A percentile compares a stretch with the other conserved stretches of the same genome.
Evolutionary conservation across 2,888 invertebrate genomes (phyloP).

Genomic region (Fissipunctia ypsillon): DNA sequence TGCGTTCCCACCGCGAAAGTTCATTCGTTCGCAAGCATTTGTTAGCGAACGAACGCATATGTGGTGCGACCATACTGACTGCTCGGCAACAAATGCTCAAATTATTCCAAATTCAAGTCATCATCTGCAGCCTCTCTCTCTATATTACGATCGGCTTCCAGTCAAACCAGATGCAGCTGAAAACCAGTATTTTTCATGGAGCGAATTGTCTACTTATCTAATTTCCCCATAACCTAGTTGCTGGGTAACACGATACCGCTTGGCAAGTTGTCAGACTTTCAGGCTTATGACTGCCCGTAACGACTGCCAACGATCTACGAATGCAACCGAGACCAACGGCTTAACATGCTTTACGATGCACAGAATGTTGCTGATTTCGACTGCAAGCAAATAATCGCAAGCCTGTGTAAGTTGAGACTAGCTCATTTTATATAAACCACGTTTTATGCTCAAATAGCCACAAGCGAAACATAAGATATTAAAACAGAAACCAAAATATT

Average conservation of each 20-base stretch:
- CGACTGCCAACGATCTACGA: background rate
- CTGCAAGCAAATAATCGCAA: background rate
- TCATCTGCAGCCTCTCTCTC: background rate
- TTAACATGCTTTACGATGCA: background rate
- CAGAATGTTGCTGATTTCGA: background rate
- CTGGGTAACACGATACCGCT: background rate
- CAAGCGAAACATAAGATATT: slow-evolving; percentile 45
- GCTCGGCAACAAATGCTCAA: background rate
- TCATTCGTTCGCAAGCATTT: background rate
- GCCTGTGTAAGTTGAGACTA: background rate
- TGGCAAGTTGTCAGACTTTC: too few relatives aligned
- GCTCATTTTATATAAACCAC: background rate
- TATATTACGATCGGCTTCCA: too few relatives aligned
- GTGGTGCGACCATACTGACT: background rate
- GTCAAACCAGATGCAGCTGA: background rate
- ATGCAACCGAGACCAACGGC: background rate
- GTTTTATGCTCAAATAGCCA: slow-evolving; percentile 40
- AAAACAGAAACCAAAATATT: slow-evolving; percentile 53
- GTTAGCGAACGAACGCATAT: background rate
- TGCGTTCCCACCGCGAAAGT: background rate
- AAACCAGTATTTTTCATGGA: background rate
- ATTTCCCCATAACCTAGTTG: background rate
- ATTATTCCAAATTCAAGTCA: background rate
- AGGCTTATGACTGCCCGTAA: background rate
- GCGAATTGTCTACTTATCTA: background rate